These are phyloP conservation scores for Sinelater perroti DNA, from an alignment of 2,888 invertebrate species.

Conservation along the genomic window DNA sequence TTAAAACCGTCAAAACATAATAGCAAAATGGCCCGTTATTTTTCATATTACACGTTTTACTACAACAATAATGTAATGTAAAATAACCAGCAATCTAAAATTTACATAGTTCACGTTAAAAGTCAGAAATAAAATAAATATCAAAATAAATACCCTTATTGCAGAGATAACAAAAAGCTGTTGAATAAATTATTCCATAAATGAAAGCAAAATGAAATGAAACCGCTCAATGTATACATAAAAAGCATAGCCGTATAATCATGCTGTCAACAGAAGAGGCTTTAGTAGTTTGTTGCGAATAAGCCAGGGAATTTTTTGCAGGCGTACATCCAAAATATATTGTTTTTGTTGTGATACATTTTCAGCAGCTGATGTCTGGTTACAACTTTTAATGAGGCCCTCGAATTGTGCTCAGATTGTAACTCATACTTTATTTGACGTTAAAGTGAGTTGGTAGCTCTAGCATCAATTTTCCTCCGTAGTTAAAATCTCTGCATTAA, in stretches of 20 bases:
- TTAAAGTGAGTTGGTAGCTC: no score
- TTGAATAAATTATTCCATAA: conserved; percentile 19
- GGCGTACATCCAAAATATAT: conserved; percentile 18
- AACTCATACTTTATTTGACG: neutral
- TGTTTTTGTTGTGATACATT: conserved; percentile 2
- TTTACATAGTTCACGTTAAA: neutral
- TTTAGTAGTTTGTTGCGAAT: conserved; percentile 33
- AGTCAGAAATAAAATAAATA: neutral
- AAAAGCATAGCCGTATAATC: conserved; percentile 34
- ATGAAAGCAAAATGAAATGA: conserved; percentile 30
- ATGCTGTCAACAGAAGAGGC: conserved; percentile 33
- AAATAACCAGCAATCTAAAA: no score
- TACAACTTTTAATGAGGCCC: conserved; percentile 1
- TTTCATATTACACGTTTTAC: no score
- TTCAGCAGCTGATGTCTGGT: conserved; percentile 2
- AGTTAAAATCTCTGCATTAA: no score
- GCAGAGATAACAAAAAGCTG: no score
- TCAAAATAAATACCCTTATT: no score
- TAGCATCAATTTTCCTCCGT: no score
- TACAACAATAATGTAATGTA: no score
- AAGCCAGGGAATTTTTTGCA: conserved; percentile 20
- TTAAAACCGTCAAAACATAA: no score
- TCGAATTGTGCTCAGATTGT: neutral
- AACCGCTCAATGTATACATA: conserved; percentile 25
- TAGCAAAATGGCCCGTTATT: no score